Evolutionary conservation across 2,797 vertebrate species (phyloP).

Genomic region (Eutrigla gurnardus): DNA sequence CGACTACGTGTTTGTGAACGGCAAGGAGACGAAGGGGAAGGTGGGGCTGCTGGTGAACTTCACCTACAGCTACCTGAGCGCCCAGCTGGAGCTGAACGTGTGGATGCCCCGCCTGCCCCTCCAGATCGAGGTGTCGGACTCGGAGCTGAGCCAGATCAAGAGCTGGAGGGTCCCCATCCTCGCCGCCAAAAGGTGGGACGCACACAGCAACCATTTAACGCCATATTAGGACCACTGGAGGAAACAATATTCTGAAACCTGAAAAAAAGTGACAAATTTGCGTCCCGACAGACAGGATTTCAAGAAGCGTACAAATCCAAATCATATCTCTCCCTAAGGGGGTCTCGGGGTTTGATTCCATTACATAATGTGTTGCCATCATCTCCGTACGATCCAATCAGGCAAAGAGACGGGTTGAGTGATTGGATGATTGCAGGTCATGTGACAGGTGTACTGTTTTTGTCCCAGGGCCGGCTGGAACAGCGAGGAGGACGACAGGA

Average conservation of each 20-base stretch:
- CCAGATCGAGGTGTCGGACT: slow-evolving; percentile 93
- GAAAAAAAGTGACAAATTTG: too few species aligned
- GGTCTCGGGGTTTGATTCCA: slow-evolving; percentile 60
- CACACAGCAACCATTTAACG: slow-evolving; percentile 8
- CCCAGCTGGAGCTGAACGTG: slow-evolving; percentile 90
- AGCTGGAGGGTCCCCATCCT: slow-evolving; percentile 93
- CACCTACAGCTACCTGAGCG: slow-evolving; percentile 93
- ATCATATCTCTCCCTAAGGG: slow-evolving; percentile 41
- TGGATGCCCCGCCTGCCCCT: slow-evolving; percentile 93
- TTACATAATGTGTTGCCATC: slow-evolving; percentile 63
- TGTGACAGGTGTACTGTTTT: slow-evolving; percentile 58
- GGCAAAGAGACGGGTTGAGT: slow-evolving; percentile 56
- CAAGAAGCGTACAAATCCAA: slow-evolving; percentile 28
- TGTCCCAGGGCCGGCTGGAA: slow-evolving; percentile 86
- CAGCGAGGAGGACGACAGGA: slow-evolving; percentile 90
- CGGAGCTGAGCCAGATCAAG: slow-evolving; percentile 95
- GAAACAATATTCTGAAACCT: too few species aligned
- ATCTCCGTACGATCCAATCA: slow-evolving; percentile 70
- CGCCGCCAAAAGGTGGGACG: slow-evolving; percentile 83
- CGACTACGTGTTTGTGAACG: slow-evolving; percentile 94
- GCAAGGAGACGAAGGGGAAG: slow-evolving; percentile 93
- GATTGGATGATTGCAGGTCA: slow-evolving; percentile 54
- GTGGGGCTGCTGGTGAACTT: slow-evolving; percentile 90
- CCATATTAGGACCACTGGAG: too few species aligned
- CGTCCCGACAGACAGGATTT: slow-evolving; percentile 28